Evolutionary conservation across 2,797 vertebrate genomes (phyloP).

Genomic region (Enteromius treurensis): DNA sequence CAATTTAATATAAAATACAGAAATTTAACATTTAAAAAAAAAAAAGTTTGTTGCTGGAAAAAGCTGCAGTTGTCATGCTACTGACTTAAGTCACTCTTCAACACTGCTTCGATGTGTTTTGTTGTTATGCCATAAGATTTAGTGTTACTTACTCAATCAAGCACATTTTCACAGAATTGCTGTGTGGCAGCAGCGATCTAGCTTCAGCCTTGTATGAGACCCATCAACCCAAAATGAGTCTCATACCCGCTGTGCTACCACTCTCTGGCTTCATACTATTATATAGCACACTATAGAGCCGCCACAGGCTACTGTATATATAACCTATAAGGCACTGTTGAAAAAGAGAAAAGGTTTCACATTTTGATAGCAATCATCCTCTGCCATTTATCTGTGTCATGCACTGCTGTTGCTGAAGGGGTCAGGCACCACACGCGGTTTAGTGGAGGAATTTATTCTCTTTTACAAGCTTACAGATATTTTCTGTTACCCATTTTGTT

Average conservation of each 20-base stretch:
- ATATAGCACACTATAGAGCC: slow-evolving; percentile 26
- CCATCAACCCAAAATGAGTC: slow-evolving; percentile 20
- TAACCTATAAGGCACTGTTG: slow-evolving; percentile 2
- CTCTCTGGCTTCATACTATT: slow-evolving; percentile 7
- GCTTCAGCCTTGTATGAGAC: slow-evolving; percentile 2
- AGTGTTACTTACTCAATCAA: neutral
- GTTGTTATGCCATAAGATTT: neutral
- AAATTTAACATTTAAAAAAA: neutral
- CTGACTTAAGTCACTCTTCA: neutral
- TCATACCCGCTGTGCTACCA: slow-evolving; percentile 1
- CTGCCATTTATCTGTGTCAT: slow-evolving; percentile 36
- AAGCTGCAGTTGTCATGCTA: neutral
- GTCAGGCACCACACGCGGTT: slow-evolving; percentile 5
- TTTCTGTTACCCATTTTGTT: neutral
- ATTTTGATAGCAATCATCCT: slow-evolving; percentile 32
- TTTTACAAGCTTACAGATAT: slow-evolving; percentile 5
- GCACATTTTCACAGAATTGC: neutral
- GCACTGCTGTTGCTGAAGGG: neutral
- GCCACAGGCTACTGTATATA: slow-evolving; percentile 19
- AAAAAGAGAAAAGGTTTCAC: slow-evolving; percentile 21
- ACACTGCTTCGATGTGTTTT: neutral
- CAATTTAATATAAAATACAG: neutral
- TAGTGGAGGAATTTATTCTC: slow-evolving; percentile 32
- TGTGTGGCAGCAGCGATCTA: neutral
- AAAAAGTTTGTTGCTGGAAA: neutral